Base-by-base conservation (phyloP, 2,113 vertebrate species). In the Naja naja region DNA sequence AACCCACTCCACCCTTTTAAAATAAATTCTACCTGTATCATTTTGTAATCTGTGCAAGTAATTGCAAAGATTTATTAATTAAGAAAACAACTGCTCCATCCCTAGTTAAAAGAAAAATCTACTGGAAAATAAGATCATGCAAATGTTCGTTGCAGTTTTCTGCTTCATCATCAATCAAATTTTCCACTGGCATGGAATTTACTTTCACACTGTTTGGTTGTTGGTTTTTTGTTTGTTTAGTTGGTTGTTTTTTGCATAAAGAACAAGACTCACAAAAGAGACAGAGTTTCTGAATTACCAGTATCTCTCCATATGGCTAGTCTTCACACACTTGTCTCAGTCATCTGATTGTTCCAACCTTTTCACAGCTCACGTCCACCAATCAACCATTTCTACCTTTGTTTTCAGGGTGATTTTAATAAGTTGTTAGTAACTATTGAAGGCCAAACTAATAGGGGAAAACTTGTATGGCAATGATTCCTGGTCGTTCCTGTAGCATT, bases 391-490 rank as follows among this genome's bases (percentile, higher is more conserved):
- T 94, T 95, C 95, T 85, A 54, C 88, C 54, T 95, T 89, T 85
- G 45, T 89, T 94, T 96, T 95, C 91, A 93, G 95, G 92, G 89
- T 96, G 93, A 91, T 94, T 90, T 90, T 93, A 94, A 96, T 95
- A 97, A 94, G 0, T 4, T 94, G 7, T 90, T 94, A 92, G 93
- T 95, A 85, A 95, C 91, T 2, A 12, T 7, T 30, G 92, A 90
- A 0, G 18, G 60, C 94, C 95, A 85, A 91, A 58, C 4, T 0
- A 86, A 47, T 95, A 92, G 93, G 93, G 34, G 69, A 94, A 94
- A 93, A 92, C 95, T 95, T 93, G 95, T 95, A 87, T 89, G 91
- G 96, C 95, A 91, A 2, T 95, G 96, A 97, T 96, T 94, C 94
- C 95, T 94, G 94, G 94, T 94, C 94, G 45, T 16, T 91, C 96